These are phyloP conservation scores for Steromphala cineraria DNA, from an alignment of 2,888 invertebrate species.

Conservation along the genomic window DNA sequence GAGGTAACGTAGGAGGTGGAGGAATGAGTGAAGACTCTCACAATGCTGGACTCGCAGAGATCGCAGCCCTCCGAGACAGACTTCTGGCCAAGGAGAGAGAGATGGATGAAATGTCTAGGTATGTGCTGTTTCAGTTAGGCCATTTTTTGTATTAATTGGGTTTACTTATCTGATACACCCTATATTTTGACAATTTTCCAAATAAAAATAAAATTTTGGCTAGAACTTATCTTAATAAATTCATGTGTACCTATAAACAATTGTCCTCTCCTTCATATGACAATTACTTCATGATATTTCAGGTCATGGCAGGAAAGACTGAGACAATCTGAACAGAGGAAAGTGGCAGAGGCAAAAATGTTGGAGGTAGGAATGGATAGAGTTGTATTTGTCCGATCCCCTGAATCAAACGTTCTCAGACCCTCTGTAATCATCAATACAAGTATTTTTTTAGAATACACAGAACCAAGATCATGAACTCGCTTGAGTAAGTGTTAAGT, in stretches of 20 bases:
- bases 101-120: constrained; percentile 79
- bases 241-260: not conserved
- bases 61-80: constrained; percentile 80
- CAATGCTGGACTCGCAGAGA: constrained; percentile 74
- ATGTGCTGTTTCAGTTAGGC: constrained; percentile 6
- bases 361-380: constrained; percentile 76
- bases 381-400: too few species aligned
- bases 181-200: too few species aligned
- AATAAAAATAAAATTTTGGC: too few species aligned
- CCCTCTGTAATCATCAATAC: not conserved
- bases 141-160: not conserved
- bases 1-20: constrained; percentile 75
- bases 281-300: constrained; percentile 19
- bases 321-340: constrained; percentile 77
- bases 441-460: too few species aligned
- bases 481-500: too few species aligned
- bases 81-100: constrained; percentile 81
- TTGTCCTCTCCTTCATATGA: not conserved
- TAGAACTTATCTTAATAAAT: too few species aligned
- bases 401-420: not conserved
- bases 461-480: too few species aligned
- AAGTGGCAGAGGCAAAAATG: constrained; percentile 77
- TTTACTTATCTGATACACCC: too few species aligned
- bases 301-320: constrained; percentile 78
- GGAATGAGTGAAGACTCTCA: constrained; percentile 46